phyloP scores from a whole-genome alignment of 2,888 invertebrate species.

The Agrotis puta region DNA sequence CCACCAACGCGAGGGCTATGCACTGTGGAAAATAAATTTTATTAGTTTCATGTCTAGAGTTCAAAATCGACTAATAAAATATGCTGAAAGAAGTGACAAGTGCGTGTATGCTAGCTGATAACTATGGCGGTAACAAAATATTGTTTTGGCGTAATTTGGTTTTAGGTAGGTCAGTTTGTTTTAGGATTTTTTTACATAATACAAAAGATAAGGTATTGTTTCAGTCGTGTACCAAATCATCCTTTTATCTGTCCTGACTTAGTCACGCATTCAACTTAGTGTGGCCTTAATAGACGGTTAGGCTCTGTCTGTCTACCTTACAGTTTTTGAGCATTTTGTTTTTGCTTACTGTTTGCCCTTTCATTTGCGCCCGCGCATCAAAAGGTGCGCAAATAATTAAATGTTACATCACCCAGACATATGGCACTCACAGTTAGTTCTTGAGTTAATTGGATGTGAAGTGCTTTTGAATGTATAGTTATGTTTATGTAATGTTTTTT shows the following conservation, averaged over 20 bases:
- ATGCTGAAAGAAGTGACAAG: constrained; percentile 46
- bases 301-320: neutral
- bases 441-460: constrained; percentile 70
- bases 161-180: constrained; percentile 10
- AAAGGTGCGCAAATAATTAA: constrained; percentile 44
- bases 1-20: constrained; percentile 95
- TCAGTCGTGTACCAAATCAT: neutral
- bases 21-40: constrained; percentile 91
- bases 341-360: constrained; percentile 33
- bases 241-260: neutral
- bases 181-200: neutral
- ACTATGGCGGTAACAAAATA: neutral
- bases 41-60: constrained; percentile 29
- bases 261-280: neutral
- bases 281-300: neutral
- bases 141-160: neutral
- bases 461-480: constrained; percentile 10
- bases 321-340: constrained; percentile 8
- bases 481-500: constrained; percentile 28
- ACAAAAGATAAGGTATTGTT: neutral
- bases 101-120: constrained; percentile 19
- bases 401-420: constrained; percentile 24
- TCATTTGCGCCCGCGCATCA: constrained; percentile 36
- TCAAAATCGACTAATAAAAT: neutral
- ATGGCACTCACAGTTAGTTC: constrained; percentile 27